These are phyloP conservation scores for Drosophila trichaetosa DNA, from an alignment of 2,888 invertebrate species.

Conservation along the genomic window DNA sequence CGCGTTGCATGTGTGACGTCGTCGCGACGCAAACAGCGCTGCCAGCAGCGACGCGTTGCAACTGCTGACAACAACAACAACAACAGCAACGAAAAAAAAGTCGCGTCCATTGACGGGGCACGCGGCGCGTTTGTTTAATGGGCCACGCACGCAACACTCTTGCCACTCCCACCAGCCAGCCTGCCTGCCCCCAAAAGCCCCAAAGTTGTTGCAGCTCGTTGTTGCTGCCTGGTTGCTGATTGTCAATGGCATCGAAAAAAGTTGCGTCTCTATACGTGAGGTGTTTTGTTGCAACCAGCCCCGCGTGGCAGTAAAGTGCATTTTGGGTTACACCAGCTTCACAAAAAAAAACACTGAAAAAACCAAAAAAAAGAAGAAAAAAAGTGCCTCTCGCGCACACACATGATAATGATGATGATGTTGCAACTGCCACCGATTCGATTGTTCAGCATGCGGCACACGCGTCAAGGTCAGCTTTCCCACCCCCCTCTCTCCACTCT, in stretches of 20 bases:
- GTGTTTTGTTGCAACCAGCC: conserved; percentile 47
- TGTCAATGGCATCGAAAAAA: conserved; percentile 70
- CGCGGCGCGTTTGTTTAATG: conserved; percentile 72
- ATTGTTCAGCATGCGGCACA: conserved; percentile 75
- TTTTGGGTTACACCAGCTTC: neutral
- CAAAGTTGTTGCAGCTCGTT: conserved; percentile 34
- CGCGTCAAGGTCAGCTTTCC: conserved; percentile 70
- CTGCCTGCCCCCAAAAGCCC: conserved; percentile 15
- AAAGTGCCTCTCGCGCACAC: conserved; percentile 24
- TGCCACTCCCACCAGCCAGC: neutral
- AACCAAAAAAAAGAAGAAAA: conserved; percentile 12
- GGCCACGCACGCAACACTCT: conserved; percentile 71
- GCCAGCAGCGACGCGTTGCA: conserved; percentile 59
- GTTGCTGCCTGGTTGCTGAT: conserved; percentile 34
- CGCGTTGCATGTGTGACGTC: conserved; percentile 64
- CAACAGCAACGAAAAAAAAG: conserved; percentile 19
- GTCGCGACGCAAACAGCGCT: conserved; percentile 38
- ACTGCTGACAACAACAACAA: conserved; percentile 41
- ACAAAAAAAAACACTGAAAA: conserved; percentile 20
- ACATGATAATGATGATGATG: conserved; percentile 46
- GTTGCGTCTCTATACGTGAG: conserved; percentile 22
- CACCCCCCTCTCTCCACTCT: neutral
- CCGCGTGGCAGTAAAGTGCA: conserved; percentile 44
- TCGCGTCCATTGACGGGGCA: conserved; percentile 54
- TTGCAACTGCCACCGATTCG: conserved; percentile 67